Conservation (phyloP, 2,888 invertebrate genomes). For the Lysandra bellargus region DNA sequence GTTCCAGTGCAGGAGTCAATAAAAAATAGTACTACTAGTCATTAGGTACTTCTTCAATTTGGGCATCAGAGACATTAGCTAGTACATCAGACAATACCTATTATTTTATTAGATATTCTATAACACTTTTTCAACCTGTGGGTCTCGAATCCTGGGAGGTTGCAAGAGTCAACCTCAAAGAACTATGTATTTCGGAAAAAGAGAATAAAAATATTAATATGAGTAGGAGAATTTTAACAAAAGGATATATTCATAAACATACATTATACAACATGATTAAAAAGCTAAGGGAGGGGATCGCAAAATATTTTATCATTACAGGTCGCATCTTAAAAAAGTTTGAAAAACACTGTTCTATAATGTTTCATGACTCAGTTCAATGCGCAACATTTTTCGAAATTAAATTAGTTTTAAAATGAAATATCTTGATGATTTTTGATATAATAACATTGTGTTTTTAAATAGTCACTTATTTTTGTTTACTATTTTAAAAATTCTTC, state of each 20-base stretch:
- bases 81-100: conserved; percentile 14
- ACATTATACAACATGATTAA: too few relatives aligned
- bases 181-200: too few relatives aligned
- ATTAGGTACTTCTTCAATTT: conserved; percentile 15
- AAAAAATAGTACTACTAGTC: conserved; percentile 17
- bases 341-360: too few relatives aligned
- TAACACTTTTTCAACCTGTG: too few relatives aligned
- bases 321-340: too few relatives aligned
- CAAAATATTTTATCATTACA: too few relatives aligned
- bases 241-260: too few relatives aligned
- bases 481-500: not conserved
- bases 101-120: conserved; percentile 19
- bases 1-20: not conserved
- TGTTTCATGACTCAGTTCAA: not conserved
- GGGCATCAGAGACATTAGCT: conserved; percentile 3
- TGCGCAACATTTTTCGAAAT: not conserved
- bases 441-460: not conserved
- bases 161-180: too few relatives aligned
- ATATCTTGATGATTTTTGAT: not conserved
- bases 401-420: not conserved
- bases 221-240: too few relatives aligned
- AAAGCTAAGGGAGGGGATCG: too few relatives aligned
- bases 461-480: not conserved
- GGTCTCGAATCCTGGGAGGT: too few relatives aligned
- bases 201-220: too few relatives aligned